phyloP scores from a whole-genome alignment of 2,888 invertebrate genomes.

The Eudemis profundana region DNA sequence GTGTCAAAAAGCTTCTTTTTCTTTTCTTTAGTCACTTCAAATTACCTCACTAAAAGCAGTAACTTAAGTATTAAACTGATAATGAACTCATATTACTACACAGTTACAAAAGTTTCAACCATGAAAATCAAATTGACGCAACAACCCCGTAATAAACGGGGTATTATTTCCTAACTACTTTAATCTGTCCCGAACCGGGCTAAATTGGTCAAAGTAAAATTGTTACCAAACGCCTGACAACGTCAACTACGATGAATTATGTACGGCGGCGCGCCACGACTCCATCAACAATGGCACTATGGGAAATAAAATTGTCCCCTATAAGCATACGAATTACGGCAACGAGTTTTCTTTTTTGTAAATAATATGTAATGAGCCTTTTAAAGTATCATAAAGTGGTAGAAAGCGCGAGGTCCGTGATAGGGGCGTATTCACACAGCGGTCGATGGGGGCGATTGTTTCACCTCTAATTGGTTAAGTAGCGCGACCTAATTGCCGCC shows the following conservation, averaged over 20 bases:
- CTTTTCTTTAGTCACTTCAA: no score
- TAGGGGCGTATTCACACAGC: slow-evolving; percentile 82
- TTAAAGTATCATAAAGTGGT: slow-evolving; percentile 81
- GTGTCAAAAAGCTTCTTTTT: no score
- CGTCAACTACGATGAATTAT: slow-evolving; percentile 69
- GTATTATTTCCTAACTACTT: slow-evolving; percentile 60
- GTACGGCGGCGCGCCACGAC: slow-evolving; percentile 66
- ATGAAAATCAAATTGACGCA: slow-evolving; percentile 23
- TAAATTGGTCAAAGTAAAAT: slow-evolving; percentile 66
- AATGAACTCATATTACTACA: not conserved
- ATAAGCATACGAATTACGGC: slow-evolving; percentile 66
- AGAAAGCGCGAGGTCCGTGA: slow-evolving; percentile 72
- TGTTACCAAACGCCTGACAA: slow-evolving; percentile 61
- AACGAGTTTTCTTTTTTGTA: slow-evolving; percentile 71
- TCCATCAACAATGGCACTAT: slow-evolving; percentile 75
- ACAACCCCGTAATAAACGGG: slow-evolving; percentile 52
- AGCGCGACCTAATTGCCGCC: slow-evolving; percentile 75
- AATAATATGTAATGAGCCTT: slow-evolving; percentile 78
- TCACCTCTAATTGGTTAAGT: slow-evolving; percentile 83
- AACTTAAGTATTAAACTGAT: not conserved
- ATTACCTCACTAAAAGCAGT: not conserved
- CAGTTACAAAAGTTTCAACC: slow-evolving; percentile 28
- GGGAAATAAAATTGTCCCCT: slow-evolving; percentile 81
- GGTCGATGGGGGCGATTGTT: slow-evolving; percentile 81
- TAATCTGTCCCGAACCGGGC: slow-evolving; percentile 60